phyloP scores from a whole-genome alignment of 2,113 vertebrate species.

The Campylomormyrus tamandua region DNA sequence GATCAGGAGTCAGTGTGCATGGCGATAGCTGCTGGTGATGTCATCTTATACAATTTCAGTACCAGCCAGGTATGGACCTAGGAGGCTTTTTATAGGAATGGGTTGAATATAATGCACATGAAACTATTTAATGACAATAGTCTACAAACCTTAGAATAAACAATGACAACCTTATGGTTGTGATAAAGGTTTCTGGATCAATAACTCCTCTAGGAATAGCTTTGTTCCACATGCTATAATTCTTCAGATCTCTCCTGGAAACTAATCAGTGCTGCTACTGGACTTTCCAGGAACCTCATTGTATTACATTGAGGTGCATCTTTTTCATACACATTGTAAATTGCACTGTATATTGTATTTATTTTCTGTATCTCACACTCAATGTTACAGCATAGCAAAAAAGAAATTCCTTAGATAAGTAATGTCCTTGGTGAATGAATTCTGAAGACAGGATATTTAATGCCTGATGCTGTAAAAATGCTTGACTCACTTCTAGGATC shows the following conservation, averaged over 20 bases:
- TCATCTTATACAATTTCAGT: constrained; percentile 74
- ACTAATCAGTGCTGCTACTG: not conserved
- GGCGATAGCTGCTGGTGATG: constrained; percentile 79
- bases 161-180: not conserved
- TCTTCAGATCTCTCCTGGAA: not conserved
- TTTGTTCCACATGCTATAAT: not conserved
- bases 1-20: constrained; percentile 80
- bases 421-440: not conserved
- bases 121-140: not conserved
- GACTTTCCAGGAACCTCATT: not conserved
- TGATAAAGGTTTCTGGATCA: not conserved
- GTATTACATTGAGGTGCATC: not conserved
- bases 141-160: not conserved
- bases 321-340: not conserved
- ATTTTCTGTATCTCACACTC: not conserved
- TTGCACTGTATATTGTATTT: not conserved
- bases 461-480: not conserved
- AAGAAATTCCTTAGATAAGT: not conserved
- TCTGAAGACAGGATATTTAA: not conserved
- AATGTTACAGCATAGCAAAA: not conserved
- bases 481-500: not conserved
- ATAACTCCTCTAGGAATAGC: not conserved
- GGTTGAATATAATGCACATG: not conserved
- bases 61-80: constrained; percentile 63
- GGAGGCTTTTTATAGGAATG: not conserved